phyloP scores from a whole-genome alignment of 2,797 vertebrate species.

The Mormyrus proboscirostris region DNA sequence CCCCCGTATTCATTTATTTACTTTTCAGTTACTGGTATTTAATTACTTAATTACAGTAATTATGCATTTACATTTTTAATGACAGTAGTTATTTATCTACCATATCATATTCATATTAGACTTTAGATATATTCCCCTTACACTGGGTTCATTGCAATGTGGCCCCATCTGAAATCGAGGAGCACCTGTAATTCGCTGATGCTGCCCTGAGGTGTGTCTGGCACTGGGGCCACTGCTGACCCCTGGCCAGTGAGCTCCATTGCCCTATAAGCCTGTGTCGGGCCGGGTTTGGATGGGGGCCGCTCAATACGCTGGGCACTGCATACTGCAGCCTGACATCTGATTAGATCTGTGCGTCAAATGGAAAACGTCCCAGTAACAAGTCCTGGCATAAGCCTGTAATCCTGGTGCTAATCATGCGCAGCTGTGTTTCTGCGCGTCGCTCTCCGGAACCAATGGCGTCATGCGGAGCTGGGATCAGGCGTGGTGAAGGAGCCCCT shows the following conservation, averaged over 20 bases:
- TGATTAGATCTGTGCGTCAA: conserved; percentile 10
- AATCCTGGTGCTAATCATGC: neutral
- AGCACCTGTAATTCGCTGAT: conserved; percentile 22
- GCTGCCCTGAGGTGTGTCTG: conserved; percentile 20
- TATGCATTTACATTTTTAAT: neutral
- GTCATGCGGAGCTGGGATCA: neutral
- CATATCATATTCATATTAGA: neutral
- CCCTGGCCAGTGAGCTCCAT: neutral
- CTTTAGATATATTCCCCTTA: neutral
- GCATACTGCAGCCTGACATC: conserved; percentile 15
- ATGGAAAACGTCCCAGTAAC: conserved; percentile 19
- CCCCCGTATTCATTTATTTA: neutral
- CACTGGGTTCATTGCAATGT: neutral
- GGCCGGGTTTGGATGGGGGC: neutral
- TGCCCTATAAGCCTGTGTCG: neutral
- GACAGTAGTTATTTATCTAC: neutral
- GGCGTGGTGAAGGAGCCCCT: neutral
- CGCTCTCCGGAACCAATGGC: neutral
- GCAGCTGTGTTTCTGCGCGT: neutral
- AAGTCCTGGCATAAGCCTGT: neutral
- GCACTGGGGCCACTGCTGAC: neutral
- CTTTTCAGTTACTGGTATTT: neutral
- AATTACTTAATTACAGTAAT: neutral
- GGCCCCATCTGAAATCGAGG: neutral
- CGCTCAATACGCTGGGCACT: conserved; percentile 7